Percentiles rank a stretch among this genome's conserved stretches.
phyloP scores from a whole-genome alignment of 2,797 vertebrate species.

The Amblyraja radiata region DNA sequence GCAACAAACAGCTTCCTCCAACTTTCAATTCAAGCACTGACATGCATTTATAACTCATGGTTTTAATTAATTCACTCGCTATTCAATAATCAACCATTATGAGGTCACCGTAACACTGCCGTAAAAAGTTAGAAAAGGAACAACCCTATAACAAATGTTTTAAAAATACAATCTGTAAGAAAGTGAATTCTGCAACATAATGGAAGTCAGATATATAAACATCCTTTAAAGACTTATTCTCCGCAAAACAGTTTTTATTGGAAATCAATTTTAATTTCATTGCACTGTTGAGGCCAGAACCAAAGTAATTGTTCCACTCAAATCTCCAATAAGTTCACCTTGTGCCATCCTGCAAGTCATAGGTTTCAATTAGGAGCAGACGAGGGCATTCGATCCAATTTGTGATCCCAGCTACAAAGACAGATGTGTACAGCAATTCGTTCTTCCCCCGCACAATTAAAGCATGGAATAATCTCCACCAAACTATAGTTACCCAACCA shows the following conservation, averaged over 20 bases:
- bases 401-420: no score
- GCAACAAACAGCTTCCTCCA: not conserved
- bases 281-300: not conserved
- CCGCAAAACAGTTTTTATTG: not conserved
- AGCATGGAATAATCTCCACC: no score
- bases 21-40: not conserved
- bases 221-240: not conserved
- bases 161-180: not conserved
- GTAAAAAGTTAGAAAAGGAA: not conserved
- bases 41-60: not conserved
- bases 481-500: no score
- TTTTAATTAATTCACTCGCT: not conserved
- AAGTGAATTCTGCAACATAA: not conserved
- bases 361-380: no score
- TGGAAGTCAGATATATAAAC: not conserved
- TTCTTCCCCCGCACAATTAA: no score
- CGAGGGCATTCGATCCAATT: no score
- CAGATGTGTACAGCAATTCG: no score
- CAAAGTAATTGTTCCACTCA: not conserved
- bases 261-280: not conserved
- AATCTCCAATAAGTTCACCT: not conserved
- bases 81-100: slow-evolving; percentile 25
- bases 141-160: not conserved
- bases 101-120: not conserved
- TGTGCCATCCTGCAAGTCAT: not conserved